Evolutionary conservation across 1,140 invertebrate species (phyloP).

Genomic region (Drosophila sechellia): DNA sequence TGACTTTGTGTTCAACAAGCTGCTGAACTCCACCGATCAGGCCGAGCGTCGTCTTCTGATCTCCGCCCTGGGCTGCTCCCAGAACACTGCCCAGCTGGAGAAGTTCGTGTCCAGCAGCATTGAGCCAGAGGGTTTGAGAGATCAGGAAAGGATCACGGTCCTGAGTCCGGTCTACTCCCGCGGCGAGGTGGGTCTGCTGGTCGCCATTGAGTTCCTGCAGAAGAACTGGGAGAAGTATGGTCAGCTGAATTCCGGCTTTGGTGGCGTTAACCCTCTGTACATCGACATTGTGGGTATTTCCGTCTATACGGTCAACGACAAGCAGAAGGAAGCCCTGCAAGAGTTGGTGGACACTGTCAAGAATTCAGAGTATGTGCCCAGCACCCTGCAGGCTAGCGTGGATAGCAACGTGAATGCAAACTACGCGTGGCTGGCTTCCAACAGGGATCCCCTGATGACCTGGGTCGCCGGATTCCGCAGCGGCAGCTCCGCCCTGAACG

Average conservation of each 20-base stretch:
- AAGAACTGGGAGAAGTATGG: constrained; percentile 61
- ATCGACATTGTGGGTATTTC: constrained; percentile 64
- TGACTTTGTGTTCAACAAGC: constrained; percentile 87
- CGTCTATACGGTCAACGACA: constrained; percentile 55
- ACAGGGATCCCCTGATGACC: constrained; percentile 62
- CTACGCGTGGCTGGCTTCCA: constrained; percentile 56
- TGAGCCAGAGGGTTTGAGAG: constrained; percentile 47
- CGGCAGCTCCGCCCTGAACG: constrained; percentile 52
- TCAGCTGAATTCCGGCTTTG: constrained; percentile 62
- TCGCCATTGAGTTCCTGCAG: constrained; percentile 65
- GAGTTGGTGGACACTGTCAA: constrained; percentile 54
- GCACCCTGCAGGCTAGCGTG: constrained; percentile 50
- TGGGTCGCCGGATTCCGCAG: constrained; percentile 55
- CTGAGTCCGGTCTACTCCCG: constrained; percentile 68
- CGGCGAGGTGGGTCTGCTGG: constrained; percentile 59
- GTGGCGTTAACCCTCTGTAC: constrained; percentile 65
- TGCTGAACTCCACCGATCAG: constrained; percentile 86
- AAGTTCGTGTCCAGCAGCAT: constrained; percentile 74
- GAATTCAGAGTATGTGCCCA: constrained; percentile 35
- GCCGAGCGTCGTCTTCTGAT: constrained; percentile 86
- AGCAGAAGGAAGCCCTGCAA: constrained; percentile 57
- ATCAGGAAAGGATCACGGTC: constrained; percentile 67
- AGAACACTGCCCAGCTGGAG: constrained; percentile 64
- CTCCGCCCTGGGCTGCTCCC: constrained; percentile 86
- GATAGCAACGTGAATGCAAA: constrained; percentile 58